Percentiles rank a stretch among this genome's conserved stretches.
These are phyloP conservation scores for Zaprionus capensis DNA, from an alignment of 1,140 invertebrate species.

Conservation along the genomic window DNA sequence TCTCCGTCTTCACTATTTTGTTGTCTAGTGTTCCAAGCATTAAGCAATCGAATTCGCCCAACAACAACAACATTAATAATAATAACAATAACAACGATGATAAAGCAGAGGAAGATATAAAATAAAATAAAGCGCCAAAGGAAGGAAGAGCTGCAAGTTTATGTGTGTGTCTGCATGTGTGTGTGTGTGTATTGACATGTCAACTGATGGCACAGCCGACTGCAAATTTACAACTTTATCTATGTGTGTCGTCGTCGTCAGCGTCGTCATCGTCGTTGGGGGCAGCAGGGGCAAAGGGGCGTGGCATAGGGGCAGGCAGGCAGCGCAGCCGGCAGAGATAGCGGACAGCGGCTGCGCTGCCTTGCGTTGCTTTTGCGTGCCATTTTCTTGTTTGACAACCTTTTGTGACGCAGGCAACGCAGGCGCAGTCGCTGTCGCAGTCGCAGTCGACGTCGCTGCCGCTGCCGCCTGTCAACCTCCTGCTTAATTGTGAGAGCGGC, in stretches of 20 bases:
- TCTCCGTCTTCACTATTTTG: neutral
- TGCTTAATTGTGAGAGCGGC: constrained; percentile 48
- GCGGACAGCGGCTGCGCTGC: constrained; percentile 26
- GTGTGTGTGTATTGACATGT: constrained; percentile 71
- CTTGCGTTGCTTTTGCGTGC: constrained; percentile 51
- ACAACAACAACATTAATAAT: constrained; percentile 53
- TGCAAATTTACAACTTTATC: constrained; percentile 81
- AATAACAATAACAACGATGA: constrained; percentile 53
- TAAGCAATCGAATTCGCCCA: constrained; percentile 9
- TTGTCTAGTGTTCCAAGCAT: constrained; percentile 37
- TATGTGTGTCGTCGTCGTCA: constrained; percentile 64
- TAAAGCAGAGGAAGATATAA: constrained; percentile 75
- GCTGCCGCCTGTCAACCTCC: constrained; percentile 43
- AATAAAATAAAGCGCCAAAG: constrained; percentile 68
- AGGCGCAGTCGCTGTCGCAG: constrained; percentile 8
- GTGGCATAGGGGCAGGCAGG: neutral
- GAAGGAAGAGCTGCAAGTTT: constrained; percentile 42
- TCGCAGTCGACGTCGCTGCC: neutral
- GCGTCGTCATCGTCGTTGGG: neutral
- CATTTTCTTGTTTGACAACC: constrained; percentile 80
- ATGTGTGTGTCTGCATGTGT: constrained; percentile 1
- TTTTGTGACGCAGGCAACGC: constrained; percentile 52
- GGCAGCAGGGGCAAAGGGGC: neutral
- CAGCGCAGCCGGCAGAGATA: constrained; percentile 47
- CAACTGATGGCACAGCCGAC: constrained; percentile 59